Evolutionary conservation across 1,140 invertebrate genomes (phyloP), one percentile per base, ranked within the genome.

Genomic region (Polypedilum vanderplanki): DNA sequence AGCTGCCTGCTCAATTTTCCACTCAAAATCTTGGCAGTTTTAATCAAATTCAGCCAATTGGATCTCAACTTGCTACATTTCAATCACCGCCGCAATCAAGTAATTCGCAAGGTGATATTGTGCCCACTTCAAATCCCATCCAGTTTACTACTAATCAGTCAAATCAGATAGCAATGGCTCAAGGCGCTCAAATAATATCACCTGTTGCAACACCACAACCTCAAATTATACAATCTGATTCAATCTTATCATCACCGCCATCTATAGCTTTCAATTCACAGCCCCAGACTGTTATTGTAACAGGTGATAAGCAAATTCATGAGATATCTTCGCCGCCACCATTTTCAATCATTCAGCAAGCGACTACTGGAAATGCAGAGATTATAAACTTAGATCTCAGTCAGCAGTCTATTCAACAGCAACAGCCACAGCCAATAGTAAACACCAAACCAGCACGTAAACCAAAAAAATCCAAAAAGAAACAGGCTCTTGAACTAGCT

Each of bases 21-120:
- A 33, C 82, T 74, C 81, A 83, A 75, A 82, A 78, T 20, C 70
- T 82, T 3, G 78, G 81, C n/a, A 79, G 80, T 70, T 76, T 76
- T 22, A 75, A 75, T 73, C 75, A 75, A 75, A 40, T 73, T 15
- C 74, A 76, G 57, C 75, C 22, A 24, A 73, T 82, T 70, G 73
- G 41, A 9, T 20, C 75, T 18, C 79, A 81, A 15, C 79, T 78
- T 1, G 80, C 81, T 7, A 75, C 77, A 18, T 83, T 83, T 41
- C 81, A 83, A 75, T 77, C 79, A 22, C 80, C 81, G 1, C 80
- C 79, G 46, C 78, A 57, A 57, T 57, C 46, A 20, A 70, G 20
- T 70, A 70, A 18, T 20, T 70, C 65, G 4, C 65, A 70, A 70
- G 18, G 18, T 70, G 65, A 70, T 7, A 70, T 70, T 18, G 65